Base-by-base conservation (phyloP, 2,113 vertebrate species). In the Uria aalge region DNA sequence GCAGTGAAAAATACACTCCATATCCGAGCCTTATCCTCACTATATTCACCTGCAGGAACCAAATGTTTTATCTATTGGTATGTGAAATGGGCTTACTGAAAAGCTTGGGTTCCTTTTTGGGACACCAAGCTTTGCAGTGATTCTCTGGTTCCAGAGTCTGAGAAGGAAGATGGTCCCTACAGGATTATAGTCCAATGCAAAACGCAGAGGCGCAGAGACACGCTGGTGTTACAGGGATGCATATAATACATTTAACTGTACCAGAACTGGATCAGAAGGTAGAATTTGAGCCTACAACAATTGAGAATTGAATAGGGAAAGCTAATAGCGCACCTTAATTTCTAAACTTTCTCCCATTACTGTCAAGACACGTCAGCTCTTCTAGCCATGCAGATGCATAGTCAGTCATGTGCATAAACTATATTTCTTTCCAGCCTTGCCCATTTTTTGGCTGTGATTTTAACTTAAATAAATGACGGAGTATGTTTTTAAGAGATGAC, bases 141-240 rank as follows among this genome's bases (percentile, higher is more conserved):
- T 23, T 73, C 19, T 67, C 22, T 47, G 24, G 16, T 77, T 77
- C 27, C 16, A 20, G 56, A 45, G 18, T 16, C 21, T 24, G 29
- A 53, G 43, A 22, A 14, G 8, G 15, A 8, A 10, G 10, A 11
- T 26, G 23, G 19, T 45, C 8, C 63, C 43, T 50, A 0, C 4
- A 1, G 40, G 50, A 2, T 36, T 23, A 21, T 6, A 45, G 5
- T 57, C 55, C n/a, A 56, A 0, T 8, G 36, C 45, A 36, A n/a
- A 64, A 30, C 6, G 16, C 43, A 26, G 59, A 91, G 79, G 40
- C 64, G 53, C 43, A 73, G 27, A 56, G 8, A 7, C 2, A 5
- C 6, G 24, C 14, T 38, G 29, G 5, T 48, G 4, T 30, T 38
- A 8, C 0, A 0, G 10, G 18, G 27, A 36, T 14, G 20, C 5